Evolutionary conservation across 2,113 vertebrate species (phyloP).

Genomic region (Morphnarchus princeps): DNA sequence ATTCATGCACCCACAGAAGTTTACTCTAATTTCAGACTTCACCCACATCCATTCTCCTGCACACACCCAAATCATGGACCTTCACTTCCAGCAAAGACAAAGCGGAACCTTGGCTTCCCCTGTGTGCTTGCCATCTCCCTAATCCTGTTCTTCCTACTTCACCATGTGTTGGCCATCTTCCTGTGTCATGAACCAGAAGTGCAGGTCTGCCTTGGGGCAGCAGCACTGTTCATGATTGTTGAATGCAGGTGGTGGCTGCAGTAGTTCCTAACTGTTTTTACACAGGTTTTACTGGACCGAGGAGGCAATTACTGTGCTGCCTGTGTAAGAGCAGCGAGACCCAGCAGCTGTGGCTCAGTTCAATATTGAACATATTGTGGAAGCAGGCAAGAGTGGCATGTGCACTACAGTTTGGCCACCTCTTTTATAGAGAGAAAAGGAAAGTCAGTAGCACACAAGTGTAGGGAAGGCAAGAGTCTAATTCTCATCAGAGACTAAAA

Average conservation of each 20-base stretch:
- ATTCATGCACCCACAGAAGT: not conserved
- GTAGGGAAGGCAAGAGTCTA: not conserved
- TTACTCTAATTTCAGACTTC: not conserved
- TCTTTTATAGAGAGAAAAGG: not conserved
- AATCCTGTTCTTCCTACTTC: not conserved
- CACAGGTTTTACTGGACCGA: not conserved
- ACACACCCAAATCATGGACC: not conserved
- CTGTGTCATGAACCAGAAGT: not conserved
- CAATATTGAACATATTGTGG: too few relatives aligned
- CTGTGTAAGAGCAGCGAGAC: not conserved
- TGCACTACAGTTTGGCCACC: not conserved
- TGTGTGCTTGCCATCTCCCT: not conserved
- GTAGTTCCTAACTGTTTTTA: not conserved
- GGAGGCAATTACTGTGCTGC: not conserved
- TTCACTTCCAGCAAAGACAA: not conserved
- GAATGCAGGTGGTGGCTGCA: not conserved
- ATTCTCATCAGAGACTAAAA: not conserved
- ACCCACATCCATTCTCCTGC: not conserved
- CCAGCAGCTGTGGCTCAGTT: not conserved
- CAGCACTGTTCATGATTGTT: not conserved
- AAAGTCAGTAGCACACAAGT: not conserved
- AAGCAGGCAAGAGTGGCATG: accelerated
- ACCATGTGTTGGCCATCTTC: not conserved
- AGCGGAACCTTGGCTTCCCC: not conserved
- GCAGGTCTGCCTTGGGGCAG: not conserved